Conservation (phyloP, 2,888 invertebrate species). For the Phengaris alcon region DNA sequence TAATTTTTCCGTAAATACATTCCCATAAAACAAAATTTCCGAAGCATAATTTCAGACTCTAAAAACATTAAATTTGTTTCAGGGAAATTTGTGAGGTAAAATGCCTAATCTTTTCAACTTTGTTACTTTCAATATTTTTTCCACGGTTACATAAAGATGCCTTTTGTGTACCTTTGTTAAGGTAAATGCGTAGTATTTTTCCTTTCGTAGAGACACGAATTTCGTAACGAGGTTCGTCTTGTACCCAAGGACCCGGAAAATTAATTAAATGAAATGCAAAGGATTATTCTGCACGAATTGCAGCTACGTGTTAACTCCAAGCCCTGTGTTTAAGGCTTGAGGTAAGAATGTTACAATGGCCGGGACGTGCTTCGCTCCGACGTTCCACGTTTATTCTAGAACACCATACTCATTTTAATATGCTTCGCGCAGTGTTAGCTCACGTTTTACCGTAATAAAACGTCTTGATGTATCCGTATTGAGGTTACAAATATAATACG, state of each 20-base stretch:
- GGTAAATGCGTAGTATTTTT: conserved; percentile 27
- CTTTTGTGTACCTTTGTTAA: conserved; percentile 31
- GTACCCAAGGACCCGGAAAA: conserved; percentile 51
- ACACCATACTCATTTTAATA: conserved; percentile 23
- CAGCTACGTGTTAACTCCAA: conserved; percentile 45
- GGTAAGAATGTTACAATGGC: conserved; percentile 42
- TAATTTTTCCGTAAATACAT: neutral
- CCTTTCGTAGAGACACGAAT: conserved; percentile 27
- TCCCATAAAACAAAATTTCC: neutral
- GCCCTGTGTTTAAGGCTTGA: conserved; percentile 33
- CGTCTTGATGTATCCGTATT: neutral
- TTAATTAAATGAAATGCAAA: conserved; percentile 60
- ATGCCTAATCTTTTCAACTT: conserved; percentile 8
- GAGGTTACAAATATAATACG: neutral
- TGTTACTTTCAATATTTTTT: conserved; percentile 15
- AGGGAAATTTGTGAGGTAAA: neutral
- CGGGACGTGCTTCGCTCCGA: conserved; percentile 40
- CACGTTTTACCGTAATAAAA: neutral
- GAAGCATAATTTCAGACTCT: neutral
- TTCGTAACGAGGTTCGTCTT: conserved; percentile 46
- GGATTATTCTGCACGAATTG: conserved; percentile 49
- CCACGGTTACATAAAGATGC: neutral
- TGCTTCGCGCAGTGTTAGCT: neutral
- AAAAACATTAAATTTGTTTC: neutral
- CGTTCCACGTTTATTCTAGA: conserved; percentile 22